Base-by-base conservation (phyloP, 1,140 invertebrate species). In the Neoseiulus cucumeris region DNA sequence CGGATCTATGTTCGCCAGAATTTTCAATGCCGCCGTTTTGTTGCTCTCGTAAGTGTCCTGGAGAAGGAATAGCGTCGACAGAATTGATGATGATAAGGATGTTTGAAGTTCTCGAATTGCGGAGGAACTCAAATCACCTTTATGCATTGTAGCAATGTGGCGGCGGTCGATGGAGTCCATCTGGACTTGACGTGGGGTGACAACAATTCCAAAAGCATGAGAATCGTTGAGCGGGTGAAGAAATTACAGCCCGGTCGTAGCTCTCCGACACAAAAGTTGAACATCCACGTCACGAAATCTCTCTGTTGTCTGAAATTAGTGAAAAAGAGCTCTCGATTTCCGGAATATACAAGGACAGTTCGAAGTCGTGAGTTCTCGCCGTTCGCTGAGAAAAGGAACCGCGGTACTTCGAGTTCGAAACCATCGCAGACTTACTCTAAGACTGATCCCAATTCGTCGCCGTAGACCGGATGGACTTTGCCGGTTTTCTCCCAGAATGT, bases 41-140 rank as follows among this genome's bases (percentile, higher is more conserved):
- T 59, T 59, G 14, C 51, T 59, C 51, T 59, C 51, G 9, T 59
- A 59, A 1, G 51, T 59, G 9, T 59, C 51, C 51, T 59, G 51
- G 4, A 29, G 14, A 59, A 25, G 14, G 17, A 25, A 47, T 47
- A 47, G n/a, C 12, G 42, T n/a, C 12, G n/a, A 44, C n/a, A 14
- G n/a, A 44, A 14, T 44, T 14, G n/a, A 44, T 44, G 42, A 44
- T n/a, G n/a, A 44, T 44, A n/a, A 44, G 12, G 12, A 44, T 12
- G n/a, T n/a, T 44, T 44, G 12, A 44, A 44, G 12, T 12, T 14
- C n/a, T 44, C n/a, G 7, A 14, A 47, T 20, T 14, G 45, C 14
- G 4, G 18, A 47, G 14, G 4, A 22, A 14, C 14, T 14, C 14
- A 4, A 47, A 12, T 1, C 9, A 59, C 51, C 51, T 59, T 59